Conservation (phyloP, 2,113 vertebrate genomes). For the Platanista minor region DNA sequence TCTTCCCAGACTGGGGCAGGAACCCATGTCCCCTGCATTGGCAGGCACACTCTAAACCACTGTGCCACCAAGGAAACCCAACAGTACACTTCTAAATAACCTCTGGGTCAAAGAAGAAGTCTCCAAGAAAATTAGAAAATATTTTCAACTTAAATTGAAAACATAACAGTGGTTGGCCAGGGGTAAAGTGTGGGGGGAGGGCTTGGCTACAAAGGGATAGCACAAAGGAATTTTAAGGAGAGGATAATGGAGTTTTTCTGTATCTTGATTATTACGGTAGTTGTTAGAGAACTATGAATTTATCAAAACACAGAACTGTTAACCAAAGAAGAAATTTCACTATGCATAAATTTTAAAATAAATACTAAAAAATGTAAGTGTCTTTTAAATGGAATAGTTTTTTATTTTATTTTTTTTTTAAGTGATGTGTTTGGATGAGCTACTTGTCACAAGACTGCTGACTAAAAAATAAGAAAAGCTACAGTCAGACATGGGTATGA, state of each 20-base stretch:
- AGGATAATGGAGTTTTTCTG: background rate
- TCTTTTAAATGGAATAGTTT: background rate
- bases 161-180: background rate
- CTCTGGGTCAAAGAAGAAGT: background rate
- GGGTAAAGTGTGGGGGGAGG: background rate
- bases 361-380: background rate
- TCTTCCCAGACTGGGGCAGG: no score
- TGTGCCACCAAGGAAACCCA: no score
- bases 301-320: background rate
- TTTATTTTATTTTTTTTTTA: background rate
- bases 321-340: background rate
- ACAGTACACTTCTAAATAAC: background rate
- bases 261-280: background rate
- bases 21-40: no score
- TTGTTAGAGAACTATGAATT: background rate
- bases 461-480: background rate
- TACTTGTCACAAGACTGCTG: background rate
- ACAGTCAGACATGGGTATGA: background rate
- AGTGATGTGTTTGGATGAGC: background rate
- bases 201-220: background rate
- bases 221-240: background rate
- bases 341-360: background rate
- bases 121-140: background rate
- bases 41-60: no score
- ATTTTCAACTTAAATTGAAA: slow-evolving; percentile 28